phyloP scores from a whole-genome alignment of 2,888 invertebrate genomes.

The Patella ulyssiponensis region DNA sequence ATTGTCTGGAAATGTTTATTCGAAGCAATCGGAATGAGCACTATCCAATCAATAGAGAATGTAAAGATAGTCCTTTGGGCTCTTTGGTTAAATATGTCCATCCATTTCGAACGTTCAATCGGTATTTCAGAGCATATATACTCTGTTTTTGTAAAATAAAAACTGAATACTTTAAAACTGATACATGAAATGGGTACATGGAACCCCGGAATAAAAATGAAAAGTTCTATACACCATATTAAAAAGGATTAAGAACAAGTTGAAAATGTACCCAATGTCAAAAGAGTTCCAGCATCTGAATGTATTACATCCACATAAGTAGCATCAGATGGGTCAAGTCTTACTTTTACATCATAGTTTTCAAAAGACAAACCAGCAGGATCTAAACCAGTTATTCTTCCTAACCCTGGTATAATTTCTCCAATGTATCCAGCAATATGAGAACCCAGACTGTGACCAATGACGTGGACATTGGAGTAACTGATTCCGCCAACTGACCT shows the following conservation, averaged over 20 bases:
- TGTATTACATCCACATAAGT: constrained; percentile 90
- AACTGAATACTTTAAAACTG: no score
- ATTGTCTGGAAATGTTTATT: no score
- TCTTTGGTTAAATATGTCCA: no score
- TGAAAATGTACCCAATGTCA: constrained; percentile 12
- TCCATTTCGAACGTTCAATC: no score
- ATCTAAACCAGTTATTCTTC: constrained; percentile 75
- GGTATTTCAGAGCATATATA: no score
- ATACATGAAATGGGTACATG: no score
- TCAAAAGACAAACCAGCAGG: constrained; percentile 92
- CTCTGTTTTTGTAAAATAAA: no score
- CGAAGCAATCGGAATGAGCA: no score
- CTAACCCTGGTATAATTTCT: neutral
- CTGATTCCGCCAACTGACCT: constrained; percentile 2
- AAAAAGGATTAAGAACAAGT: neutral
- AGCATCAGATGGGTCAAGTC: constrained; percentile 87
- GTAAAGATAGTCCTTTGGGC: no score
- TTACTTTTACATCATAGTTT: constrained; percentile 85
- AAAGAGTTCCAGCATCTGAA: constrained; percentile 78
- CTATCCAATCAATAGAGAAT: no score
- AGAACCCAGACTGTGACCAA: constrained; percentile 16
- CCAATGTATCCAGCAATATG: constrained; percentile 4
- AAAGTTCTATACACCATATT: no score
- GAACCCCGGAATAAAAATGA: no score
- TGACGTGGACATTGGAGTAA: neutral